Evolutionary conservation across 1,140 invertebrate species (phyloP), one percentile per base, ranked within the genome.

Genomic region (Drosophila rufa): DNA sequence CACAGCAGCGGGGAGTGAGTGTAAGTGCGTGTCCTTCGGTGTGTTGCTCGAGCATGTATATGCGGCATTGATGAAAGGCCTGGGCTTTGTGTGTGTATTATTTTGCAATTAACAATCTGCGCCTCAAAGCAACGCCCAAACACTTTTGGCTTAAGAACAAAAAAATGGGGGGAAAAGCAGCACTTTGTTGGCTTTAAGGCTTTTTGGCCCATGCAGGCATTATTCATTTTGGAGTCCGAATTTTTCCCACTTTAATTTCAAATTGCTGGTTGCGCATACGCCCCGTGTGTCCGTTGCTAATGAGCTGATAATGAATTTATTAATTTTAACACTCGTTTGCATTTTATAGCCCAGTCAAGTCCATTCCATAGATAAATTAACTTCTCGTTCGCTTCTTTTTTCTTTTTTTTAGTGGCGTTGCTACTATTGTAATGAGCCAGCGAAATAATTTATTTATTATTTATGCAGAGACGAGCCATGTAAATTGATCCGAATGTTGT

Each of bases 231-330:
- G 64, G 11, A 62, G 51, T 70, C 80, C 69, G 58, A 67, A 60
- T 47, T 43, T 74, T 40, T 57, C 25, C 43, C 9, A 65, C 69
- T 76, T 84, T 74, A 85, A 85, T 81, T 80, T 64, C 77, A 62
- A 75, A 85, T 81, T 81, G 40, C 64, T 50, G 59, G 75, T 80
- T 84, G 48, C 78, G 64, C 68, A 81, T 85, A 81, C 82, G 82
- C 67, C 62, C 66, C 59, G 51, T 73, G 62, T 51, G 62, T 50
- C 47, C 53, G 46, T 47, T 70, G 81, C 79, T 89, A 89, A 89
- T 89, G 85, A 89, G 85, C 81, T 89, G 85, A 91, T 89, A 89
- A 89, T 89, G 85, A 89, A 90, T 89, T 85, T 90, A 90, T 89
- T 75, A 89, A 89, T 90, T 89, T 89, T 85, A 85, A 80, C 83